Evolutionary conservation across 2,113 vertebrate genomes (phyloP).

Genomic region (Menidia beryllina): DNA sequence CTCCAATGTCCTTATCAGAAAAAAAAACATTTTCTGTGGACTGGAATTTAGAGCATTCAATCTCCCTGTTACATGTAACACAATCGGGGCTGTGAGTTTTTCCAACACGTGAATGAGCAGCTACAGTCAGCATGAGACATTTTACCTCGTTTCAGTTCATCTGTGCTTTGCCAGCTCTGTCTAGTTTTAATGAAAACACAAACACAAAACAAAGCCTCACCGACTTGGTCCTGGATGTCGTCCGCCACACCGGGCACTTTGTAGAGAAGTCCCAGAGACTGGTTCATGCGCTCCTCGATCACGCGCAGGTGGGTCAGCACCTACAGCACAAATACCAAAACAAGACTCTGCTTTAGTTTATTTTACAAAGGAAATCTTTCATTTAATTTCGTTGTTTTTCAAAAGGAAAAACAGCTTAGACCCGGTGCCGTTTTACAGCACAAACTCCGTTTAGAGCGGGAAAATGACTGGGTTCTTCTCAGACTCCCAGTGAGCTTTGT

Average conservation of each 20-base stretch:
- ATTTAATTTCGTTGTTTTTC: too few relatives aligned
- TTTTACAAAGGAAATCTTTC: not conserved
- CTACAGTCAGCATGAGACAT: not conserved
- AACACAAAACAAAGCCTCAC: constrained; percentile 79
- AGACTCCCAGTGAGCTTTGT: too few relatives aligned
- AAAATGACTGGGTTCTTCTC: too few relatives aligned
- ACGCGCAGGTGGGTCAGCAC: constrained; percentile 98
- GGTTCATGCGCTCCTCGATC: constrained; percentile 98
- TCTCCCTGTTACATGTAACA: constrained; percentile 19
- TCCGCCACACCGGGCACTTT: constrained; percentile 94
- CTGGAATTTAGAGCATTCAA: constrained; percentile 56
- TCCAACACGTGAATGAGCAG: not conserved
- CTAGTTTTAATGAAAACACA: not conserved
- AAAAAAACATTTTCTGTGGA: not conserved
- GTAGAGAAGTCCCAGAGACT: constrained; percentile 96
- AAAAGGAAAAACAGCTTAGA: too few relatives aligned
- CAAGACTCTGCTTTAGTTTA: not conserved
- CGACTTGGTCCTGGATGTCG: constrained; percentile 98
- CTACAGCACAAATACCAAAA: constrained; percentile 64
- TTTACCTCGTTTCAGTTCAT: not conserved
- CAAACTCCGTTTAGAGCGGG: too few relatives aligned
- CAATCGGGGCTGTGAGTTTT: constrained; percentile 32
- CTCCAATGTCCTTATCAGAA: constrained; percentile 45
- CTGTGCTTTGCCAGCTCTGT: not conserved
- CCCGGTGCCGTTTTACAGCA: too few relatives aligned